Evolutionary conservation across 2,113 vertebrate genomes (phyloP), one percentile per base, ranked within the genome.

Genomic region (Thomomys bottae): DNA sequence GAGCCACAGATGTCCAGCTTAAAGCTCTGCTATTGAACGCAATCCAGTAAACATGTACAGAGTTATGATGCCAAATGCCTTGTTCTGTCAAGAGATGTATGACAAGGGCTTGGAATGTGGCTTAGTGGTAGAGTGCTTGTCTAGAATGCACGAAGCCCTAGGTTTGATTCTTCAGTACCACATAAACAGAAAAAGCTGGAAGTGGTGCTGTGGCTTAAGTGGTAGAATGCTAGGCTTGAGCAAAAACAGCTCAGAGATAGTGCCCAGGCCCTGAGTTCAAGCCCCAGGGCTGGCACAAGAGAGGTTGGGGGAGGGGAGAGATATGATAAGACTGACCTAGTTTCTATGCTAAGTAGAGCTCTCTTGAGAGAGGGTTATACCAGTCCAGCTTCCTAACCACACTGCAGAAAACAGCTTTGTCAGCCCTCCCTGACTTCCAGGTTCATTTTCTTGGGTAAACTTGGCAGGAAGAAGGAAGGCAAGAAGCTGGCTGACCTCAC

Each of bases 401-500:
- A 57, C 89, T 21, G 5, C 78, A 75, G 28, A 79, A 84, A 57
- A 21, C 63, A 3, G 15, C n/a, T 15, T 8, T 67, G 6, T 66
- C 23, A 77, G 79, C 49, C 71, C 36, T 3, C 23, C 72, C 87
- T 67, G 87, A 67, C 49, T 76, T 77, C 59, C 81, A 61, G 81
- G 42, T 70, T 77, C 64, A 42, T 1, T 45, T 79, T 75, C 92
- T 80, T 81, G 90, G 75, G 42, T 71, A 32, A 32, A n/a, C 87
- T 93, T 93, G 94, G 87, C 91, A 81, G 89, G 59, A 83, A 64
- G 80, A 82, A 80, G 80, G 85, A 95, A 93, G 86, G 34, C 63
- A 83, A 77, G 83, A 34, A 75, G 81, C 87, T 42, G 36, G 79
- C 85, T 75, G 90, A 49, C 70, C 66, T 92, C 30, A 49, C 75